Conservation (phyloP, 2,797 vertebrate species). For the Anguilla anguilla region DNA sequence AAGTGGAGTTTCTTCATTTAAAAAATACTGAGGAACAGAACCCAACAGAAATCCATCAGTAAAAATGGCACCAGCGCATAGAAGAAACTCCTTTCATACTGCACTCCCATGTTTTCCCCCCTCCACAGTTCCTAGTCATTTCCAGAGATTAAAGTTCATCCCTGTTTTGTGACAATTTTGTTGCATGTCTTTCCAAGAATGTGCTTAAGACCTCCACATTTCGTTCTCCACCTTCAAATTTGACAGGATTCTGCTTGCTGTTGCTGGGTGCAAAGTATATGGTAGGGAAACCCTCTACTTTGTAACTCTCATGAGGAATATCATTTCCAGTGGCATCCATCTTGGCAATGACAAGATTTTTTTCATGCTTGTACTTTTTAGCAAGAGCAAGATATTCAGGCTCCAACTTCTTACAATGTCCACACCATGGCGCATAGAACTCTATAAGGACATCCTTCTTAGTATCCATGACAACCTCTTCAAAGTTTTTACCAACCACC, state of each 20-base stretch:
- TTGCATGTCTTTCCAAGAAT: conserved; percentile 88
- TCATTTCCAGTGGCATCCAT: conserved; percentile 95
- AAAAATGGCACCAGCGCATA: background rate
- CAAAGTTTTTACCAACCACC: conserved; percentile 94
- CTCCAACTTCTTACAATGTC: conserved; percentile 94
- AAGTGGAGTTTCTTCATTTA: conserved; percentile 53
- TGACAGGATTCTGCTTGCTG: conserved; percentile 87
- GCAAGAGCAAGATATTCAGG: conserved; percentile 84
- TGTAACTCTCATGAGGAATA: conserved; percentile 80
- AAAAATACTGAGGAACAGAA: conserved; percentile 56
- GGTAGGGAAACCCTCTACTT: conserved; percentile 91
- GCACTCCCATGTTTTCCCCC: conserved; percentile 20
- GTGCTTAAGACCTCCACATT: conserved; percentile 87
- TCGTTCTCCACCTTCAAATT: conserved; percentile 84
- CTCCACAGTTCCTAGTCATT: conserved; percentile 58
- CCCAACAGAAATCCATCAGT: conserved; percentile 16
- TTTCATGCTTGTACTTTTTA: conserved; percentile 90
- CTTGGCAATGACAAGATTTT: conserved; percentile 91
- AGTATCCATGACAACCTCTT: conserved; percentile 88
- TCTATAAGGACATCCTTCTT: conserved; percentile 91
- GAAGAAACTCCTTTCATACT: conserved; percentile 41
- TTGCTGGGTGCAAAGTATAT: conserved; percentile 90
- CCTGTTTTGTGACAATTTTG: conserved; percentile 72
- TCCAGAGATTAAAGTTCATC: conserved; percentile 85
- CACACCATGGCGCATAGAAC: conserved; percentile 97